Base-by-base conservation (phyloP, 2,113 vertebrate genomes). In the Phoenicopterus ruber region DNA sequence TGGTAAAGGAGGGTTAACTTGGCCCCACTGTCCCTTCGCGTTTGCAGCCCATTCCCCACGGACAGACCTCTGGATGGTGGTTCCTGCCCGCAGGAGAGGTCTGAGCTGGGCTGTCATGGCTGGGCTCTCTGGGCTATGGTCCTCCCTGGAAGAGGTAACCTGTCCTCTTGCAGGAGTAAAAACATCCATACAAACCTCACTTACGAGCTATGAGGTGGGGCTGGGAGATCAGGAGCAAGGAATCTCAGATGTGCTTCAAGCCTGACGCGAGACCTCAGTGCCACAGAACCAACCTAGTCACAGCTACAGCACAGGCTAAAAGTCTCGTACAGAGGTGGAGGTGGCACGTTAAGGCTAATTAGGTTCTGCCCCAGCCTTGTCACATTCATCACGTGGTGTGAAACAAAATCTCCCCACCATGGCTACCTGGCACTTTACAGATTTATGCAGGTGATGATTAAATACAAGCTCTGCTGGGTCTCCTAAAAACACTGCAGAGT, bases 361-460 rank as follows among this genome's bases (percentile, higher is more conserved):
- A 31, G 13, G 15, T 49, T 76, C 25, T 74, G 4, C 8, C 40
- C 22, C 40, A 74, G 34, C 25, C 46, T 26, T 36, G 25, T 42
- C n/a, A 69, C 4, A 0, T 47, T 81, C 2, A 0, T 36, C 25
- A 7, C 0, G 0, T 19, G 25, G 20, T 9, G 6, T 49, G 76
- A 66, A 49, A 40, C 3, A 32, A 47, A 42, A 11, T 61, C 54
- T 82, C 54, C 54, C 20, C 42, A 32, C 14, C 26, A 20, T 36
- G 12, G 15, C 54, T 76, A 17, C 13, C 17, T 32, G 38, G 13
- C 29, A 55, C 31, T 62, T 62, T 36, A 62, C 7, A 19, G 54
- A 26, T 55, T 82, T 74, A 47, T 62, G 61, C 25, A 32, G 12
- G 13, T 40, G 17, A 31, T 55, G 38, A 49, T 55, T 66, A 63